Base-by-base conservation (phyloP, 2,888 invertebrate genomes). In the Isoperla grammatica region DNA sequence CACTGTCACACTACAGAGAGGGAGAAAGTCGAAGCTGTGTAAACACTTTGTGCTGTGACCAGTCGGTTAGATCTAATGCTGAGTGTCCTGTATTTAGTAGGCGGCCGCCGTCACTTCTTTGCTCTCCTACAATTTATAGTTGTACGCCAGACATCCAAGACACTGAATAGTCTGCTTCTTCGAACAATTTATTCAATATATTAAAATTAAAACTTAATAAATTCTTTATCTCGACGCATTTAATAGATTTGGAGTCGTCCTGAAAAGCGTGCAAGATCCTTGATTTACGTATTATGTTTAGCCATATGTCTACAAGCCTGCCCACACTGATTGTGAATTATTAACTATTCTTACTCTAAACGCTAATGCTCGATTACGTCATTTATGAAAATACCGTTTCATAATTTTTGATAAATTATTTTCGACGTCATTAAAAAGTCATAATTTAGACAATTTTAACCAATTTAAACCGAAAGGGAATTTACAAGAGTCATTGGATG, bases 331-430 rank as follows among this genome's bases (percentile, higher is more conserved):
- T 45, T 45, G 45, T 45, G 19, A 45, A 19, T 45, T 45, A 45
- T 45, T 40, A 45, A 11, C 19, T 17, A 45, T 45, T 45, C 45
- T 45, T 19, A 15, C 5, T 17, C 45, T 5, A 45, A 19, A 13
- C 42, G 15, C 42, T 40, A 15, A 15, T 15, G n/a, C 11, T 12
- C 13, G 11, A 45, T 45, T 45, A 45, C 45, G 45, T 45, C 45
- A 45, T 17, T 5, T 17, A 45, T 11, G 19, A 45, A 17, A 45
- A 17, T 17, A 17, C 17, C 19, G 15, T 45, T 45, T 13, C 45
- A 17, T 45, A 45, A 45, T 45, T 45, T 53, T 53, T 53, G 53
- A 53, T 53, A 12, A 53, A 39, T 37, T 39, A 35, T 37, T 15
- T 35, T 53, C 39, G 35, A 20, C 37, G 17, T 53, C 53, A 53